These are phyloP conservation scores for Mystacides longicornis DNA, from an alignment of 2,888 invertebrate genomes.

Conservation along the genomic window DNA sequence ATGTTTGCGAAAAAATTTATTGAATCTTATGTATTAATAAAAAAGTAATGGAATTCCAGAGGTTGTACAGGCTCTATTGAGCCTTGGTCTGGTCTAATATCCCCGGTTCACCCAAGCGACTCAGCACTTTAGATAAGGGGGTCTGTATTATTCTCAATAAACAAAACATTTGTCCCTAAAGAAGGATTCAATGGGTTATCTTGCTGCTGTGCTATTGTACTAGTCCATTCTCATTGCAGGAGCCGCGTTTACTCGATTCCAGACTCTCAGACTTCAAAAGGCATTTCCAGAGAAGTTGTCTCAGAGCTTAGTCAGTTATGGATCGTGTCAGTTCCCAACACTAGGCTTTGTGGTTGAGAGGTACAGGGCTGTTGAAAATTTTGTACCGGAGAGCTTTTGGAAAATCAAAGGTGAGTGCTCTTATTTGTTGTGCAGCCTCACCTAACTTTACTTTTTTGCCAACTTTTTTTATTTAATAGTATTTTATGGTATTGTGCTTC, in stretches of 20 bases:
- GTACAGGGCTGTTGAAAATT: slow-evolving; percentile 84
- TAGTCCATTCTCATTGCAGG: no score
- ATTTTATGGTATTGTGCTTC: slow-evolving; percentile 17
- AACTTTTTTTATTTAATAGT: background rate
- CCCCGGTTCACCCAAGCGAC: no score
- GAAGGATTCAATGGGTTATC: no score
- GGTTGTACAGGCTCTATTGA: no score
- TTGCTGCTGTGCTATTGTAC: no score
- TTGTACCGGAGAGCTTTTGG: slow-evolving; percentile 93
- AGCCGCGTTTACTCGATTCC: slow-evolving; percentile 96
- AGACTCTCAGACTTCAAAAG: slow-evolving; percentile 82
- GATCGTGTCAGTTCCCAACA: slow-evolving; percentile 98
- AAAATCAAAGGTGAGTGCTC: slow-evolving; percentile 66
- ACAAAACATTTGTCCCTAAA: no score
- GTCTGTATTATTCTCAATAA: no score
- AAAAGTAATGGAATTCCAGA: no score
- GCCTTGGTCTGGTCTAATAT: no score
- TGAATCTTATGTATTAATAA: no score
- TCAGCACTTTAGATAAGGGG: no score
- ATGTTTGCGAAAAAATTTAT: no score
- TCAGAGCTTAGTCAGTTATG: slow-evolving; percentile 88
- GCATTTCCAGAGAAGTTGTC: slow-evolving; percentile 68
- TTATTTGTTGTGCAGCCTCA: background rate
- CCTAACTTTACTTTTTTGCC: background rate
- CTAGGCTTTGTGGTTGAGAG: slow-evolving; percentile 99